Evolutionary conservation across 2,113 vertebrate genomes (phyloP).

Genomic region (Malurus elegans): DNA sequence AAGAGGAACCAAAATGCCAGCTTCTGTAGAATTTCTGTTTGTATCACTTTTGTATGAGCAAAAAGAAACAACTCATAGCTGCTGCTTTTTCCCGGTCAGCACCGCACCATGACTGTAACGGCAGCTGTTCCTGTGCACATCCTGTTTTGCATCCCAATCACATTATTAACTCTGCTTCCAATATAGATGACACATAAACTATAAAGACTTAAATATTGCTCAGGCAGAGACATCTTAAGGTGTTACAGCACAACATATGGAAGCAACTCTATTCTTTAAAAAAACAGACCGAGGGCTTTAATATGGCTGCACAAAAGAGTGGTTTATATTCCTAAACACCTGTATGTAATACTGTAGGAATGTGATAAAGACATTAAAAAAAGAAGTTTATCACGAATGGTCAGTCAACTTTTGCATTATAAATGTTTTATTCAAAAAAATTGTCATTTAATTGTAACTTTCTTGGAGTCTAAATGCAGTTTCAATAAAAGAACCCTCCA

Average conservation of each 20-base stretch:
- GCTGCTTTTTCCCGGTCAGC: background rate
- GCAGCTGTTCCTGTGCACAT: background rate
- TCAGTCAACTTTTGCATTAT: background rate
- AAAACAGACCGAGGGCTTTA: background rate
- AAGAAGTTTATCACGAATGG: background rate
- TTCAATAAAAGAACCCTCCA: background rate
- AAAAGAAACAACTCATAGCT: background rate
- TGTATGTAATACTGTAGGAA: conserved; percentile 27
- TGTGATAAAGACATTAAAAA: conserved; percentile 6
- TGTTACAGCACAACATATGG: background rate
- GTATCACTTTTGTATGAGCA: background rate
- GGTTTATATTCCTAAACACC: conserved; percentile 2
- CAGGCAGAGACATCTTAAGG: background rate
- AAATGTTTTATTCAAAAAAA: background rate
- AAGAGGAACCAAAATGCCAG: conserved; percentile 19
- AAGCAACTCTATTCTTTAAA: background rate
- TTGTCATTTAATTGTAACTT: background rate
- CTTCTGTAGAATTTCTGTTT: conserved; percentile 10
- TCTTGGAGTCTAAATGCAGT: background rate
- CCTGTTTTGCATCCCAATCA: background rate
- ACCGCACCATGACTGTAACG: background rate
- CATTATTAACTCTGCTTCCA: conserved; percentile 26
- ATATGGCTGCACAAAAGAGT: background rate
- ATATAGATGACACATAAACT: background rate
- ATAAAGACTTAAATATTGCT: background rate